Evolutionary conservation across 2,888 invertebrate genomes (phyloP), one percentile per base, ranked within the genome.

Genomic region (Dynastes maya): DNA sequence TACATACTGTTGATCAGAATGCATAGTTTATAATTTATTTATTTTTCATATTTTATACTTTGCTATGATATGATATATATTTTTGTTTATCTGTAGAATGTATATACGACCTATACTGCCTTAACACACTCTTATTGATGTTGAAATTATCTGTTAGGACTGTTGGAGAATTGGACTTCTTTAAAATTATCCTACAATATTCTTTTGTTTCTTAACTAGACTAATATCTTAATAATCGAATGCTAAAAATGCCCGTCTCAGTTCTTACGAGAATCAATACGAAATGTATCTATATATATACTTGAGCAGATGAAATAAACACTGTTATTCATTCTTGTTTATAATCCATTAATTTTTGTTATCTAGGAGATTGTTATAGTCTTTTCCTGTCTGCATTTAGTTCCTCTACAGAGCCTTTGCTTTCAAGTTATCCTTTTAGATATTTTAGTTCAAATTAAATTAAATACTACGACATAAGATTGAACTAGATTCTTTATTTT

Each of bases 81-180:
- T 55, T 72, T 72, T 72, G 70, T 68, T 68, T 68, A 68, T 40
- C 16, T 67, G 49, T 68, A 68, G 68, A 68, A 45, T 27, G 29
- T 68, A 68, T 63, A 49, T 45, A 61, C n/a, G 27, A 58, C 11
- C 22, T 55, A 16, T 22, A 55, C 45, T 61, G 61, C 72, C 61
- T 74, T 74, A 74, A 74, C 72, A 74, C 72, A 74, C 72, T 74
- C 72, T 74, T 40, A 51, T 71, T 61, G 45, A 49, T 74, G 45
- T 74, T 72, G 13, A 63, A 61, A 61, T 32, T 74, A 13, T 74
- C 72, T 74, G n/a, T 61, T 74, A 74, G 72, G 61, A 74, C 55
- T 74, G 72, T 63, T 74, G 72, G 72, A 74, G 45, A 58, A 74
- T 74, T 74, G 72, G 61, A 74, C 61, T 74, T 61, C 72, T 40